Conservation (phyloP, 2,797 vertebrate species). For the Sparidentex hasta region DNA sequence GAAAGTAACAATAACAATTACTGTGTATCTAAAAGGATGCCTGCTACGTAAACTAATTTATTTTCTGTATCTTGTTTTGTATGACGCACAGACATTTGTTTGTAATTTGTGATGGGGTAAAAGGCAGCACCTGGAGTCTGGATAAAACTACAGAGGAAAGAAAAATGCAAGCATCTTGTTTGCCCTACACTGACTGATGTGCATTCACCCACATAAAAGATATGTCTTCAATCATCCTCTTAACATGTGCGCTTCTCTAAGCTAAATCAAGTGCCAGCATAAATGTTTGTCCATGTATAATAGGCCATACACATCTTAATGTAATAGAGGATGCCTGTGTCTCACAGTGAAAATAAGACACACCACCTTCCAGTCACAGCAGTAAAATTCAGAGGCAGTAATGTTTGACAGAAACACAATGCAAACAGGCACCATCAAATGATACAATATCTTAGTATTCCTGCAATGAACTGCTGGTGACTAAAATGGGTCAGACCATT, state of each 20-base stretch:
- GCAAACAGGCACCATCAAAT: neutral
- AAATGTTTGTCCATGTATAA: neutral
- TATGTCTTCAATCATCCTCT: slow-evolving; percentile 4
- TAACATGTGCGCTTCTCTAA: neutral
- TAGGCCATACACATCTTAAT: neutral
- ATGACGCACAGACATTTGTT: slow-evolving; percentile 29
- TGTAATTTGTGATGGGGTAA: slow-evolving; percentile 22
- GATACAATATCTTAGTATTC: neutral
- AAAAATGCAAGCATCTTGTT: slow-evolving; percentile 15
- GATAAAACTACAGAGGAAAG: neutral
- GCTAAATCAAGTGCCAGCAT: neutral
- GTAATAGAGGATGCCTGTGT: neutral
- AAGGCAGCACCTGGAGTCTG: slow-evolving; percentile 14
- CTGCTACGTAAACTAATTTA: slow-evolving; percentile 5
- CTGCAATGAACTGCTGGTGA: slow-evolving; percentile 27
- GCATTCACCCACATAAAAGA: slow-evolving; percentile 19
- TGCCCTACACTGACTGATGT: slow-evolving; percentile 22
- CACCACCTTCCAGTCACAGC: neutral
- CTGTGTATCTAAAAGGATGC: slow-evolving; percentile 20
- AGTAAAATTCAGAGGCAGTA: neutral
- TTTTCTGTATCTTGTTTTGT: slow-evolving; percentile 31
- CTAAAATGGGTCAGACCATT: slow-evolving; percentile 45
- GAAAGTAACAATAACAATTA: slow-evolving; percentile 28
- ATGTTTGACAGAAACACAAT: neutral
- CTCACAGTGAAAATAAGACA: neutral